Conservation (phyloP, 2,797 vertebrate genomes). For the Chelon labrosus region DNA sequence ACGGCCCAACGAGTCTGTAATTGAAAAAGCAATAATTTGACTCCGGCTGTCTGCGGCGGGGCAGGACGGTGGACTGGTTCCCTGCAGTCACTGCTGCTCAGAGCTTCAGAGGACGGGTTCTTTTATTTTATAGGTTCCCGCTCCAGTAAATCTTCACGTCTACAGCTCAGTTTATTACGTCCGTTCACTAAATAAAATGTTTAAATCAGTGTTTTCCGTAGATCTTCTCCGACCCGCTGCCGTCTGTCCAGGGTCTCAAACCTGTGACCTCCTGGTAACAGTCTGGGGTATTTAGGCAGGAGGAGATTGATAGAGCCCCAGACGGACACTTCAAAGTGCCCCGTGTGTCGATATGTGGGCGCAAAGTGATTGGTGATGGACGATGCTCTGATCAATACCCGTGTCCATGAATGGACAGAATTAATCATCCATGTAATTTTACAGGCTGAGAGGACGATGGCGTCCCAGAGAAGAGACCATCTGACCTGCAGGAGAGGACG, state of each 20-base stretch:
- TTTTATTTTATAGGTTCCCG: too few species aligned
- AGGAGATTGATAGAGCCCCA: constrained; percentile 1
- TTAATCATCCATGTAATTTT: constrained; percentile 36
- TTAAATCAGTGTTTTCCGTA: too few species aligned
- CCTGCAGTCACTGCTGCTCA: neutral
- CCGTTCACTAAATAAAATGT: too few species aligned
- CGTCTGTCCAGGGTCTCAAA: neutral
- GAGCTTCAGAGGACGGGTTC: too few species aligned
- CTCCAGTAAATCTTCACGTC: too few species aligned
- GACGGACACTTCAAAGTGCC: constrained; percentile 1
- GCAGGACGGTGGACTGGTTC: neutral
- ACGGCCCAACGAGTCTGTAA: constrained; percentile 25
- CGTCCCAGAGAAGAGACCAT: constrained; percentile 5
- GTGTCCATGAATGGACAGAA: constrained; percentile 8
- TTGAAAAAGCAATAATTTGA: constrained; percentile 69
- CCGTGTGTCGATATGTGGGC: constrained; percentile 33
- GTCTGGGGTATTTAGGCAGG: neutral
- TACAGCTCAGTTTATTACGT: too few species aligned
- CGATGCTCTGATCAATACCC: constrained; percentile 36
- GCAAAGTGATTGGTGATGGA: constrained; percentile 46
- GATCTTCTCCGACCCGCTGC: too few species aligned
- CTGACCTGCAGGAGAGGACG: constrained; percentile 10
- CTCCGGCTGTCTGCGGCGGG: constrained; percentile 12
- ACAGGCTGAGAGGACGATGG: constrained; percentile 8
- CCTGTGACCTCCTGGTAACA: neutral